A percentile compares a stretch with the other conserved stretches of the same genome.
phyloP scores from a whole-genome alignment of 2,888 invertebrate species.

The Julus scandinavius region DNA sequence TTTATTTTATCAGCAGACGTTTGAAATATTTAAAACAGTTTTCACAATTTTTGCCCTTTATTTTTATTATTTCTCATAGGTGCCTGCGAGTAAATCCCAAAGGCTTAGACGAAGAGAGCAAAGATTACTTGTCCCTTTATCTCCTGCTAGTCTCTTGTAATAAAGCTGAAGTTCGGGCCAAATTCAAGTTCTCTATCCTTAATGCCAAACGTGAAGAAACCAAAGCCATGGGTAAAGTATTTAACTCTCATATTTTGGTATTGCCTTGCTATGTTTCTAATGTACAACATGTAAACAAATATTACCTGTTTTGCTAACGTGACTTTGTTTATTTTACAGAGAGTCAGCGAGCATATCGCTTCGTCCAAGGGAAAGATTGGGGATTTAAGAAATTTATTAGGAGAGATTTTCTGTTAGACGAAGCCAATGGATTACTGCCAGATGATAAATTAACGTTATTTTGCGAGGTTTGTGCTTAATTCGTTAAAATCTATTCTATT shows the following conservation, averaged over 20 bases:
- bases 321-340: constrained; percentile 69
- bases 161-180: constrained; percentile 99
- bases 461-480: constrained; percentile 79
- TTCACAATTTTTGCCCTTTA: constrained; percentile 54
- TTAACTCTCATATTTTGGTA: not conserved
- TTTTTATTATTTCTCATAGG: constrained; percentile 69
- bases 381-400: constrained; percentile 99
- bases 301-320: constrained; percentile 11
- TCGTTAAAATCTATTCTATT: not conserved
- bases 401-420: constrained; percentile 97
- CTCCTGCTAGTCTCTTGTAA: constrained; percentile 99
- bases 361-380: constrained; percentile 99
- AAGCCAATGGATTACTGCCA: constrained; percentile 97
- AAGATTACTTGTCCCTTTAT: constrained; percentile 99
- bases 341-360: constrained; percentile 93
- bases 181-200: constrained; percentile 99
- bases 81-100: constrained; percentile 99
- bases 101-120: constrained; percentile 99
- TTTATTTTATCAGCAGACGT: too few relatives aligned
- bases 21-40: too few relatives aligned
- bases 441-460: constrained; percentile 99
- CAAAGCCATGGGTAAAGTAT: constrained; percentile 92
- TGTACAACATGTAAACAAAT: not conserved
- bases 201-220: constrained; percentile 99
- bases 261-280: not conserved